Base-by-base conservation (phyloP, 2,888 invertebrate genomes). In the Chirona hameri region DNA sequence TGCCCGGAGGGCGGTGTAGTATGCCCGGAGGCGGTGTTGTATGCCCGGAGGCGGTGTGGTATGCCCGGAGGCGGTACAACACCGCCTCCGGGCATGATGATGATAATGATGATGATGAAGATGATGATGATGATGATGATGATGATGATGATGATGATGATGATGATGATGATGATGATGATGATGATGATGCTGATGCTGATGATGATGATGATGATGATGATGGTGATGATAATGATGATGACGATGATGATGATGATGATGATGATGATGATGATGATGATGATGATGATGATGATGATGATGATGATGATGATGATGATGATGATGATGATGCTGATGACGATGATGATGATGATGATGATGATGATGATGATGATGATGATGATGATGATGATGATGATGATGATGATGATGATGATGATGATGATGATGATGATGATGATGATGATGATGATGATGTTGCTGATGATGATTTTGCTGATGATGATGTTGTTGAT, bases 61-160 rank as follows among this genome's bases (percentile, higher is more conserved):
- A n/a, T n/a, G n/a, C n/a, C n/a, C n/a, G n/a, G n/a, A n/a, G n/a
- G n/a, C n/a, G n/a, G n/a, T n/a, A n/a, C n/a, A n/a, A n/a, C n/a
- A n/a, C n/a, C n/a, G n/a, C n/a, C n/a, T n/a, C n/a, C n/a, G 65
- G n/a, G 21, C 21, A 65, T 65, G n/a, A 65, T 65, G 65, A 65
- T 65, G 65, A 65, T 65, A n/a, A 65, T 65, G 65, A 65, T 65
- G 65, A 65, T 65, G 65, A 65, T 65, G 65, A 65, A 21, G 65
- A 65, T 65, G 65, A 65, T 65, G 65, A 65, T 65, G 65, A 65
- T 65, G 65, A 65, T 65, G 65, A 65, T 65, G 65, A 65, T 65
- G 65, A 65, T 65, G 65, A 65, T 65, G 65, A 65, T 65, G 65
- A 65, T 65, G 65, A 65, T 65, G 65, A 65, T 65, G 65, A 65